Evolutionary conservation across 2,113 vertebrate genomes (phyloP).

Genomic region (Meleagris gallopavo): DNA sequence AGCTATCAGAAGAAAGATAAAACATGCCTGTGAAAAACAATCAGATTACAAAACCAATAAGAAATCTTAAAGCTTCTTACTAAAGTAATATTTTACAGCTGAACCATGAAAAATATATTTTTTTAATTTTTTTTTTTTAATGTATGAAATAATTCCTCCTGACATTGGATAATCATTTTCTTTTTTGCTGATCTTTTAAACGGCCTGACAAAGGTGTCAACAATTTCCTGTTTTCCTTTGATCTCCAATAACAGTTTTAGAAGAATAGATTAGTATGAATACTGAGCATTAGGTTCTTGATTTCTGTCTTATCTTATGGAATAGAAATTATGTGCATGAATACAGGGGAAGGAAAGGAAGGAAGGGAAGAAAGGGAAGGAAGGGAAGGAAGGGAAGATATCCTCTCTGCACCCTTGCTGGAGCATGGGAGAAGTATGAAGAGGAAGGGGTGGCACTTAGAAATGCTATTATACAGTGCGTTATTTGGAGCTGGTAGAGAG

Average conservation of each 20-base stretch:
- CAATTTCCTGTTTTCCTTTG: not conserved
- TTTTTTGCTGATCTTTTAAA: not conserved
- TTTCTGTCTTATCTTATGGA: not conserved
- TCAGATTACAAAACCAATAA: conserved; percentile 17
- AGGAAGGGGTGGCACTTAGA: accelerated
- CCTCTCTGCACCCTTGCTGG: not conserved
- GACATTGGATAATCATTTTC: not conserved
- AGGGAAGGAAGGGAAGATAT: no score
- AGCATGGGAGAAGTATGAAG: accelerated
- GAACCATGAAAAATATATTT: not conserved
- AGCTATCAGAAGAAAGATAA: conserved; percentile 11
- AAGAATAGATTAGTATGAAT: not conserved
- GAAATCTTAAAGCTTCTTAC: not conserved
- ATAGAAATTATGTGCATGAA: not conserved
- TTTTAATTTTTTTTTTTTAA: not conserved
- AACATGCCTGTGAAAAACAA: not conserved
- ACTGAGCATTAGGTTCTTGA: not conserved
- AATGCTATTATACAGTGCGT: accelerated
- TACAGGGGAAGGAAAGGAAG: no score
- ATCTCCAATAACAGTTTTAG: not conserved
- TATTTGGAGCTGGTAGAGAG: not conserved
- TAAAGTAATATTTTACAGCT: not conserved
- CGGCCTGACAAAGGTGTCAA: not conserved
- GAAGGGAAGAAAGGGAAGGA: no score
- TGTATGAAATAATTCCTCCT: not conserved